Conservation (phyloP, 2,113 vertebrate genomes). For the Triplophysa rosa region DNA sequence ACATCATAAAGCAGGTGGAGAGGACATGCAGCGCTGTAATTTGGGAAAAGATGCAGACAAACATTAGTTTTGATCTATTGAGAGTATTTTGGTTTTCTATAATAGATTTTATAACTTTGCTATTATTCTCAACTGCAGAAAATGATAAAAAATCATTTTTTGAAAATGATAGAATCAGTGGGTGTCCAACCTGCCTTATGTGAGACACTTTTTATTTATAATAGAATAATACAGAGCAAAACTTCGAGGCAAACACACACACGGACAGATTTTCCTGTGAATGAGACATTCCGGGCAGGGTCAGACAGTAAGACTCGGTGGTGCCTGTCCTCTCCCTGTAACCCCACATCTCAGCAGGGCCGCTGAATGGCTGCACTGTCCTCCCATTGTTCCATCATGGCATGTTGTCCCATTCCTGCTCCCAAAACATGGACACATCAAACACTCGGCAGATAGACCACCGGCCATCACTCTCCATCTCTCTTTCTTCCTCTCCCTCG, state of each 20-base stretch:
- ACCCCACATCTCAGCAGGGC: slow-evolving; percentile 20
- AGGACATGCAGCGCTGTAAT: too few relatives aligned
- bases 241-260: neutral
- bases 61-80: too few relatives aligned
- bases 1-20: too few relatives aligned
- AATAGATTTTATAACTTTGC: too few relatives aligned
- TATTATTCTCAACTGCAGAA: too few relatives aligned
- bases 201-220: too few relatives aligned
- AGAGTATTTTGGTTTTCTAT: too few relatives aligned
- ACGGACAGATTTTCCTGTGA: slow-evolving; percentile 18
- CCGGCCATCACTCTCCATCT: slow-evolving; percentile 55
- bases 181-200: too few relatives aligned
- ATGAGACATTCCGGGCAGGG: slow-evolving; percentile 23
- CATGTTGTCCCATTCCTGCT: slow-evolving; percentile 49
- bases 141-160: too few relatives aligned
- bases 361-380: slow-evolving; percentile 48
- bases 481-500: slow-evolving; percentile 52
- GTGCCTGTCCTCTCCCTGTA: slow-evolving; percentile 39
- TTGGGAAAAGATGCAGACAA: too few relatives aligned
- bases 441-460: slow-evolving; percentile 52
- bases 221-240: neutral
- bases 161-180: too few relatives aligned
- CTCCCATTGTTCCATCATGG: slow-evolving; percentile 37
- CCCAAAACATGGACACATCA: slow-evolving; percentile 51
- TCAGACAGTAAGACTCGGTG: slow-evolving; percentile 45